Conservation (phyloP, 2,888 invertebrate genomes). For the Hydroisotoma schaefferi region DNA sequence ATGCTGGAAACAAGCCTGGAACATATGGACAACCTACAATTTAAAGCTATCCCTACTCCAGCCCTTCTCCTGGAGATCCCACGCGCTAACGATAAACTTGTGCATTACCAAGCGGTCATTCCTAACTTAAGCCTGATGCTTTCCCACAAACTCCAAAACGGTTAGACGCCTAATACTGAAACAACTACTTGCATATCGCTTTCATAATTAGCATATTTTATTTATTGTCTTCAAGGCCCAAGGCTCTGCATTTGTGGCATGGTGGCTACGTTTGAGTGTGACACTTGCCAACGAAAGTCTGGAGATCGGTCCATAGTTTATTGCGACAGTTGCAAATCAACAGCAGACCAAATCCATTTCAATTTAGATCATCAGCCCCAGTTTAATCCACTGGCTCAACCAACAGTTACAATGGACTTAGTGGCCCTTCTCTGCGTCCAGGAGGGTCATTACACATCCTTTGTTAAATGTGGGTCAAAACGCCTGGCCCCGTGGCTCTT, state of each 20-base stretch:
- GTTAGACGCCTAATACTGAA: constrained; percentile 8
- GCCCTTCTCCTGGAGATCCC: constrained; percentile 40
- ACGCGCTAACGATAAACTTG: constrained; percentile 28
- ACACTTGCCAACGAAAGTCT: constrained; percentile 11
- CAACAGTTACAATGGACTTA: constrained; percentile 29
- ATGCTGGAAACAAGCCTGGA: constrained; percentile 33
- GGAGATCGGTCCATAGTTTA: constrained; percentile 28
- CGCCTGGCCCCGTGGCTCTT: constrained; percentile 38
- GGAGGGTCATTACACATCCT: constrained; percentile 31
- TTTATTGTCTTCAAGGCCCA: too few relatives aligned
- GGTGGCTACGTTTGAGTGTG: constrained; percentile 31
- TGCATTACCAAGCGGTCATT: constrained; percentile 38
- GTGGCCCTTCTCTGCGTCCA: constrained; percentile 33
- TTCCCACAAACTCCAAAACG: constrained; percentile 31
- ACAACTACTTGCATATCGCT: too few relatives aligned
- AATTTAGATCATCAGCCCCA: constrained; percentile 26
- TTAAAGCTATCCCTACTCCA: constrained; percentile 35
- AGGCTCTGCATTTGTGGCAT: constrained; percentile 36
- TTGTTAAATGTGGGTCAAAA: constrained; percentile 36
- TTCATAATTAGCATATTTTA: too few relatives aligned
- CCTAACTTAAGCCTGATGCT: constrained; percentile 29
- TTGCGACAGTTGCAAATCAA: constrained; percentile 32
- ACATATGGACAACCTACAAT: constrained; percentile 32
- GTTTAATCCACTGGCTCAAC: constrained; percentile 19
- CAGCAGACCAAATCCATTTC: constrained; percentile 32